Base-by-base conservation (phyloP, 2,797 vertebrate genomes). In the Chelonia mydas region DNA sequence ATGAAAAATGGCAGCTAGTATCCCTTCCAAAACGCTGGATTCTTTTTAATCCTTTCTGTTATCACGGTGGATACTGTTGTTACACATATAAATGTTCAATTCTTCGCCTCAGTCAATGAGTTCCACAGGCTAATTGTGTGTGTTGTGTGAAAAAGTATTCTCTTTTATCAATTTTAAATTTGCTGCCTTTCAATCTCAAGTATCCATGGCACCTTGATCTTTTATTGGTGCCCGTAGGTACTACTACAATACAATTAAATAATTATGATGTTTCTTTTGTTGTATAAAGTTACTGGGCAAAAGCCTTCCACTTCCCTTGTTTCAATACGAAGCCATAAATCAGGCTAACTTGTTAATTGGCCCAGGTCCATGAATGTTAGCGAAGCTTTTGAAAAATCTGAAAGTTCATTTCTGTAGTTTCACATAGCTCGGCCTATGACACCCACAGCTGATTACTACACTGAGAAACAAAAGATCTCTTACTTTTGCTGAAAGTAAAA, bases 401-500 rank as follows among this genome's bases (percentile, higher is more conserved):
- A 15, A 77, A 90, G 88, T 3, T 3, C 76, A 11, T 15, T 94
- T 93, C 88, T 91, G 33, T 77, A 16, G 23, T 41, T 94, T 93
- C 72, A 50, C 5, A 33, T 41, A 41, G 6, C 27, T 77, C 74
- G 31, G 27, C 11, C 57, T n/a, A 54, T 1, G 23, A 19, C 49
- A 45, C 1, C 11, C n/a, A 57, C 28, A 81, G 25, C 19, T 82
- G 21, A 25, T 57, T 79, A 91, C 47, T 11, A 85, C 3, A 2
- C 10, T 27, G 81, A 10, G 45, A 88, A 90, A 77, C 77, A 68
- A 84, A 31, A 81, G 16, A 87, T 80, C 87, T 90, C 53, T 84
- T 81, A 50, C 68, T 93, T 85, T 76, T 55, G 45, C 61, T 79
- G 59, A 57, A 92, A 78, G 27, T 65, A 87, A 92, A 90, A 94